Evolutionary conservation across 2,888 invertebrate species (phyloP).

Genomic region (Drosophila putrida): DNA sequence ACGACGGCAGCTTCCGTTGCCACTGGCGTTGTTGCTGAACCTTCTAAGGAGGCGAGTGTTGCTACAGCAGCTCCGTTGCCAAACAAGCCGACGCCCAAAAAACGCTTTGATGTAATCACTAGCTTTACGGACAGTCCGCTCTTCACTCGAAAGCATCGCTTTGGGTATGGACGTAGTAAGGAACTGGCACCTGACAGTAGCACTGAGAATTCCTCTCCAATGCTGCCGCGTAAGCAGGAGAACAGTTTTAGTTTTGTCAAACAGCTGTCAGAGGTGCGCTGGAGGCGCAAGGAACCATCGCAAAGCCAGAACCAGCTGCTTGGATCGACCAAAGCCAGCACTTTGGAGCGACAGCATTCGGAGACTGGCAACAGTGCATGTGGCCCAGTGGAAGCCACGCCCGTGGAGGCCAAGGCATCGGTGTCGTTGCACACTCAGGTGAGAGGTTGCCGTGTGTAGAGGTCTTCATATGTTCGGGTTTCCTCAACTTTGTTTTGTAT

Average conservation of each 20-base stretch:
- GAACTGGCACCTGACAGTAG: conserved; percentile 62
- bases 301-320: conserved; percentile 55
- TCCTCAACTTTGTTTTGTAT: not conserved
- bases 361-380: conserved; percentile 53
- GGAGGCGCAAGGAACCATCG: conserved; percentile 83
- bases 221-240: conserved; percentile 83
- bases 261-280: conserved; percentile 84
- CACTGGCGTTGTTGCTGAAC: conserved; percentile 36
- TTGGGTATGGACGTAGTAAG: conserved; percentile 82
- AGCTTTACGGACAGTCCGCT: conserved; percentile 86
- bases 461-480: not conserved
- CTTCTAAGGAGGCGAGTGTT: conserved; percentile 38
- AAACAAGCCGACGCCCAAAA: conserved; percentile 71
- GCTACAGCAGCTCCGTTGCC: conserved; percentile 24
- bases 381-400: conserved; percentile 83
- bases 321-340: conserved; percentile 48
- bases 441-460: conserved; percentile 1
- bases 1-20: conserved; percentile 41
- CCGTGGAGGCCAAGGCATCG: conserved; percentile 84
- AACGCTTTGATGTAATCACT: conserved; percentile 85
- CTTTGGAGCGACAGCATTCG: conserved; percentile 61
- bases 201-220: conserved; percentile 82
- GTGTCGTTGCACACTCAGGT: conserved; percentile 86
- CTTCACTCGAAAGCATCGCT: conserved; percentile 85
- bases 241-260: conserved; percentile 85